phyloP scores from a whole-genome alignment of 2,797 vertebrate genomes.

The Jordanella pulchra region DNA sequence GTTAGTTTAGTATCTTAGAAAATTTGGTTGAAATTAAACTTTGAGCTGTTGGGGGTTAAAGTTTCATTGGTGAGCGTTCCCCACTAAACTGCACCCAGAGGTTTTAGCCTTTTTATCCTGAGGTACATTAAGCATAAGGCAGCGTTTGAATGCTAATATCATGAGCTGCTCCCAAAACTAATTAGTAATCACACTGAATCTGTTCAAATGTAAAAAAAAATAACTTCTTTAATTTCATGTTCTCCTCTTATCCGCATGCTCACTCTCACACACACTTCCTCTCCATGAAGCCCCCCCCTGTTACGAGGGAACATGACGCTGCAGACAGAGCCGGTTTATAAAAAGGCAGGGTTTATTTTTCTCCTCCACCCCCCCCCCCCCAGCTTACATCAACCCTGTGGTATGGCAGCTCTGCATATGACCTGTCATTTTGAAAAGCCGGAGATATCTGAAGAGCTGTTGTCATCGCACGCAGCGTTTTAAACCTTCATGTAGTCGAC shows the following conservation, averaged over 20 bases:
- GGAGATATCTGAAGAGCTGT: constrained; percentile 35
- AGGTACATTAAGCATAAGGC: constrained; percentile 22
- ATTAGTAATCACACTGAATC: constrained; percentile 29
- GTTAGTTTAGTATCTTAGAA: neutral
- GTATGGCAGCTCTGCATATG: constrained; percentile 56
- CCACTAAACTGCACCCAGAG: constrained; percentile 17
- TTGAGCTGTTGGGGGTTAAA: neutral
- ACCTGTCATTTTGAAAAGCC: constrained; percentile 39
- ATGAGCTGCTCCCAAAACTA: constrained; percentile 24
- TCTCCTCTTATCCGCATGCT: neutral
- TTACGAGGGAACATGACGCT: constrained; percentile 65
- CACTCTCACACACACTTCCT: constrained; percentile 7
- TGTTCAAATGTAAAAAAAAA: constrained; percentile 14
- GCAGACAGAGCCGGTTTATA: constrained; percentile 62
- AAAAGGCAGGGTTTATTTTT: constrained; percentile 59
- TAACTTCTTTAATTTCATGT: constrained; percentile 17
- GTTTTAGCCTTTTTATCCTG: constrained; percentile 24
- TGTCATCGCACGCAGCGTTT: constrained; percentile 37
- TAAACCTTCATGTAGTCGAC: constrained; percentile 13
- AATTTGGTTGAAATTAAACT: neutral
- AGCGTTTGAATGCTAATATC: constrained; percentile 32
- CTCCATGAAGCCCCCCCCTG: constrained; percentile 29
- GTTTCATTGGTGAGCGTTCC: constrained; percentile 6
- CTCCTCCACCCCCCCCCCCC: constrained; percentile 6
- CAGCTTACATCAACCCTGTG: constrained; percentile 58